Conservation (phyloP, 2,797 vertebrate species). For the Phrynocephalus forsythii region DNA sequence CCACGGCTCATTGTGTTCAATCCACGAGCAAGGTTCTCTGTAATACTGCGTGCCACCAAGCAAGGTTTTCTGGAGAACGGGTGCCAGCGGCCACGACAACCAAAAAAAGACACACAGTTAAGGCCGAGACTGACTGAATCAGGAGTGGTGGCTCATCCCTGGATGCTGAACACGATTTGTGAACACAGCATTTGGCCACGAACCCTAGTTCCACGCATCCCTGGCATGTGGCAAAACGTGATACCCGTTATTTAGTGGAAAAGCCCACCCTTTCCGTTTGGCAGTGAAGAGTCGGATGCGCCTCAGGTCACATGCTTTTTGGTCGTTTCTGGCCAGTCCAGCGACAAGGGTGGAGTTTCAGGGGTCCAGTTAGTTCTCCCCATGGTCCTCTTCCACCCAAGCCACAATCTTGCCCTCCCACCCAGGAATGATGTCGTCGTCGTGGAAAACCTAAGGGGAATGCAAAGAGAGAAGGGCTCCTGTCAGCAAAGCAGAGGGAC, state of each 20-base stretch:
- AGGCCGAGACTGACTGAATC: slow-evolving; percentile 72
- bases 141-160: slow-evolving; percentile 48
- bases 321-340: slow-evolving; percentile 71
- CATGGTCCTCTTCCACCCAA: slow-evolving; percentile 97
- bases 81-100: slow-evolving; percentile 30
- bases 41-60: slow-evolving; percentile 35
- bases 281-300: slow-evolving; percentile 68
- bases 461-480: neutral
- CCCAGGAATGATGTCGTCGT: slow-evolving; percentile 93
- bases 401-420: slow-evolving; percentile 99
- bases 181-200: slow-evolving; percentile 51
- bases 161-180: slow-evolving; percentile 22
- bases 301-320: slow-evolving; percentile 58
- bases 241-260: slow-evolving; percentile 36
- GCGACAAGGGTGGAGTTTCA: slow-evolving; percentile 48
- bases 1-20: slow-evolving; percentile 51
- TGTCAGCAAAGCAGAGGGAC: neutral
- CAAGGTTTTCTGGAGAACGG: slow-evolving; percentile 43
- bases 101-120: slow-evolving; percentile 58
- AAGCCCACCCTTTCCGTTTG: slow-evolving; percentile 69
- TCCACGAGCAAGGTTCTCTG: slow-evolving; percentile 41
- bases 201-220: slow-evolving; percentile 55
- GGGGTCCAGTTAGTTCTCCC: slow-evolving; percentile 84
- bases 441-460: slow-evolving; percentile 90
- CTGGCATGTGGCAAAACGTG: slow-evolving; percentile 45